A percentile compares a stretch with the other conserved stretches of the same genome.
phyloP scores from a whole-genome alignment of 1,140 invertebrate genomes.

The Pararge aegeria region DNA sequence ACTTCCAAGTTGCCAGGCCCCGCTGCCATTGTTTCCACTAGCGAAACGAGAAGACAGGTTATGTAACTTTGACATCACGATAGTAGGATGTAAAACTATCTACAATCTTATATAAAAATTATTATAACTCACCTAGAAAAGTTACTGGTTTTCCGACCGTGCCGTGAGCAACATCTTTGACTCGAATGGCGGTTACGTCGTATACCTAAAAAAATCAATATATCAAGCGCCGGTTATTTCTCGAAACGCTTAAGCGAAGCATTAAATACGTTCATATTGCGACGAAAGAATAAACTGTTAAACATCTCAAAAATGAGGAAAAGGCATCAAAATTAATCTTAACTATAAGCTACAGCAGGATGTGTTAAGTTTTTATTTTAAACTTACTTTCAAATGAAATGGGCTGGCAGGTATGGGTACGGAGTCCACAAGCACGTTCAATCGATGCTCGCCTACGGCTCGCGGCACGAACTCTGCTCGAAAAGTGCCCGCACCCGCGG shows the following conservation, averaged over 20 bases:
- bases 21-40: conserved; percentile 98
- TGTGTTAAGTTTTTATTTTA: not conserved
- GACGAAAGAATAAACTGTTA: too few relatives aligned
- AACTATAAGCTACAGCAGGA: too few relatives aligned
- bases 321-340: too few relatives aligned
- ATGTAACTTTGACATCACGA: too few relatives aligned
- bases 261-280: too few relatives aligned
- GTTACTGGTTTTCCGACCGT: conserved; percentile 96
- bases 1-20: conserved; percentile 98
- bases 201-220: conserved; percentile 84
- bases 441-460: conserved; percentile 93
- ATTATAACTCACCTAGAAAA: conserved; percentile 88
- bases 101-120: not conserved
- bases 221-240: too few relatives aligned
- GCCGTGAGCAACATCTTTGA: conserved; percentile 94
- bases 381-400: conserved; percentile 89
- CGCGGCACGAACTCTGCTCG: conserved; percentile 92
- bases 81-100: not conserved
- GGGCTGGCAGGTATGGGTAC: conserved; percentile 91
- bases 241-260: too few relatives aligned
- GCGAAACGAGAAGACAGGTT: too few relatives aligned
- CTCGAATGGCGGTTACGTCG: conserved; percentile 96
- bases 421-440: conserved; percentile 90
- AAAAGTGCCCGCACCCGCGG: conserved; percentile 88
- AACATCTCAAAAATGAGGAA: too few relatives aligned